A percentile compares a stretch with the other conserved stretches of the same genome.
Conservation (phyloP, 53 echinoderm and acorn worm species). For the Arbacia lixula region DNA sequence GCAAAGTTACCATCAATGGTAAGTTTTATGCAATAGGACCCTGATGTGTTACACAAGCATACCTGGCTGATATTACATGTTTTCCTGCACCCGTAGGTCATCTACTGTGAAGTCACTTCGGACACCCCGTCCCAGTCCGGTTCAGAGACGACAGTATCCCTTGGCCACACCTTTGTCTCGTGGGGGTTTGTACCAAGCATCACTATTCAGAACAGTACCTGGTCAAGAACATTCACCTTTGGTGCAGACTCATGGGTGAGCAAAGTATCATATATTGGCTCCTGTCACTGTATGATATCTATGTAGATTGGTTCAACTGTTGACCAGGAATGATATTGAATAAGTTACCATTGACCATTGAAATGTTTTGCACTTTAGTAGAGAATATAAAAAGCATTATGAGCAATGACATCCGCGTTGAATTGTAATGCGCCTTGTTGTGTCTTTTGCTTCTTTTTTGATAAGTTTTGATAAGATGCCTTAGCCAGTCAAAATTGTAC, state of each 20-base stretch:
- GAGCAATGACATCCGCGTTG: too few relatives aligned
- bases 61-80: too few relatives aligned
- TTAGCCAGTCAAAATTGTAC: too few relatives aligned
- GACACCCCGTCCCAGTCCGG: not conserved
- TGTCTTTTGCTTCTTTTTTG: too few relatives aligned
- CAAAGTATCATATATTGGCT: not conserved
- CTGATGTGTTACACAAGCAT: not conserved
- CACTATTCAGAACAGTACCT: constrained; percentile 72
- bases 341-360: not conserved
- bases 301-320: not conserved
- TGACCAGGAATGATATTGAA: not conserved
- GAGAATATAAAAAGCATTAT: too few relatives aligned
- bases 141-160: constrained; percentile 21
- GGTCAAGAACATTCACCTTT: constrained; percentile 69
- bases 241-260: constrained; percentile 68
- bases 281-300: not conserved
- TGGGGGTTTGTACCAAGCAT: constrained; percentile 67
- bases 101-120: constrained; percentile 20
- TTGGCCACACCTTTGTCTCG: constrained; percentile 70
- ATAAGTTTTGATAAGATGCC: too few relatives aligned
- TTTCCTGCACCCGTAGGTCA: not conserved
- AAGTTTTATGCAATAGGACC: not conserved
- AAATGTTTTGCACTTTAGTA: not conserved
- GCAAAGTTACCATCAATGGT: too few relatives aligned
- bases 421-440: too few relatives aligned